These are phyloP conservation scores for Deroptyus accipitrinus DNA, from an alignment of 2,113 vertebrate species.

Conservation along the genomic window DNA sequence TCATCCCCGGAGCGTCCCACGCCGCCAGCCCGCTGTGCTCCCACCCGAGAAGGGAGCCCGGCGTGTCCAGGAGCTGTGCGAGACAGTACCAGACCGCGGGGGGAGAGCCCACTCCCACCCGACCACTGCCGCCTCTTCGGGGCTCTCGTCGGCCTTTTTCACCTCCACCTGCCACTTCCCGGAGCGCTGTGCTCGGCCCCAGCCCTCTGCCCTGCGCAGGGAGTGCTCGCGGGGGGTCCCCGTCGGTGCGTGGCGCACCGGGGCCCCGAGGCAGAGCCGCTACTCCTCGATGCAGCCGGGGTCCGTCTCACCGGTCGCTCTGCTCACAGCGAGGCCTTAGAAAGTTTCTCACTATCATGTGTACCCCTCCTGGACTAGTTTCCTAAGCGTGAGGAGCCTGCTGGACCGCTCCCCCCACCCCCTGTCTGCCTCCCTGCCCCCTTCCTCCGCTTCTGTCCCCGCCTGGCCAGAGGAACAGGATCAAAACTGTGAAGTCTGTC, in stretches of 20 bases:
- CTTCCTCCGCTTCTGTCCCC: neutral
- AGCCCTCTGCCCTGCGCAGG: neutral
- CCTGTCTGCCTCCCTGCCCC: neutral
- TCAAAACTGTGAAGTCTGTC: neutral
- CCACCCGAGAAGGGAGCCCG: neutral
- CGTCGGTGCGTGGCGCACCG: neutral
- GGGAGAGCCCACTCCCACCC: fast-evolving
- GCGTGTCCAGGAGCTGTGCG: neutral
- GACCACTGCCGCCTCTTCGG: neutral
- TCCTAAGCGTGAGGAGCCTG: neutral
- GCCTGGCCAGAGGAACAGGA: neutral
- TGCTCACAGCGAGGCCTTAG: neutral
- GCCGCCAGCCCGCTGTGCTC: neutral
- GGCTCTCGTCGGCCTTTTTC: neutral
- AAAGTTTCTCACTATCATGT: neutral
- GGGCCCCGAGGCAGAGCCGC: neutral
- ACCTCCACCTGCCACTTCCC: neutral
- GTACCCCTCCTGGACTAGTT: neutral
- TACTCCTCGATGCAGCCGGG: neutral
- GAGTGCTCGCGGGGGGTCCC: neutral
- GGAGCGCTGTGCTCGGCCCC: no score
- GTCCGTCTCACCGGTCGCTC: neutral
- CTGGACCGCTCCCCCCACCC: neutral
- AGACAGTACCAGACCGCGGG: fast-evolving
- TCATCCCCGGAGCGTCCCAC: fast-evolving